These are phyloP conservation scores for Drosophila kambysellisi DNA, from an alignment of 2,888 invertebrate genomes.

Conservation along the genomic window DNA sequence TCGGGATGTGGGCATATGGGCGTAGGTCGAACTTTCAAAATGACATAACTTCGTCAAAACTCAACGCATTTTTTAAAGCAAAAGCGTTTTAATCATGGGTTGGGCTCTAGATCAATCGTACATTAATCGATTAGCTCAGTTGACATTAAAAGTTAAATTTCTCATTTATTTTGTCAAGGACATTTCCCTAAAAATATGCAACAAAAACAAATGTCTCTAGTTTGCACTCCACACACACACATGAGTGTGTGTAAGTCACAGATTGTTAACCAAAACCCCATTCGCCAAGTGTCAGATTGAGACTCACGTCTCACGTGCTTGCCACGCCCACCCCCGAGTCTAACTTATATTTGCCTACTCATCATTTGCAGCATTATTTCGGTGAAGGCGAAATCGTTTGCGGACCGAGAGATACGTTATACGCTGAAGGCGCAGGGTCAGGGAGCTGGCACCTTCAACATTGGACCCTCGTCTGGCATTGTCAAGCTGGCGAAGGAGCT, in stretches of 20 bases:
- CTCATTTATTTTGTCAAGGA: neutral
- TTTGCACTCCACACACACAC: neutral
- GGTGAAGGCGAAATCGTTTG: constrained; percentile 98
- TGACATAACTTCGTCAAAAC: no score
- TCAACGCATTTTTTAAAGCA: no score
- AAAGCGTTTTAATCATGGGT: no score
- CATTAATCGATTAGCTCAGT: no score
- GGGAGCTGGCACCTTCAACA: constrained; percentile 97
- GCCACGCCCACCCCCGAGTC: neutral
- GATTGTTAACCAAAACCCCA: neutral
- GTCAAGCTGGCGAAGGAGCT: constrained; percentile 97
- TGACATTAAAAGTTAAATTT: no score
- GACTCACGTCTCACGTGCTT: neutral
- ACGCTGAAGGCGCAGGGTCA: constrained; percentile 97
- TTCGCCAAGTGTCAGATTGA: neutral
- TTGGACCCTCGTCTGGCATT: constrained; percentile 96
- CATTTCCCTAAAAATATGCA: neutral
- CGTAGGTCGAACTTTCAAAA: no score
- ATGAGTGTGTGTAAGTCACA: neutral
- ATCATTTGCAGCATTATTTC: constrained; percentile 92
- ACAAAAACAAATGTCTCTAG: neutral
- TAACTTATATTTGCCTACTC: neutral
- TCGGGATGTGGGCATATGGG: no score
- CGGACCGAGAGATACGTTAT: constrained; percentile 98
- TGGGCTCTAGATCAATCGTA: no score